Conservation (phyloP, 2,113 vertebrate genomes). For the Eira barbara region DNA sequence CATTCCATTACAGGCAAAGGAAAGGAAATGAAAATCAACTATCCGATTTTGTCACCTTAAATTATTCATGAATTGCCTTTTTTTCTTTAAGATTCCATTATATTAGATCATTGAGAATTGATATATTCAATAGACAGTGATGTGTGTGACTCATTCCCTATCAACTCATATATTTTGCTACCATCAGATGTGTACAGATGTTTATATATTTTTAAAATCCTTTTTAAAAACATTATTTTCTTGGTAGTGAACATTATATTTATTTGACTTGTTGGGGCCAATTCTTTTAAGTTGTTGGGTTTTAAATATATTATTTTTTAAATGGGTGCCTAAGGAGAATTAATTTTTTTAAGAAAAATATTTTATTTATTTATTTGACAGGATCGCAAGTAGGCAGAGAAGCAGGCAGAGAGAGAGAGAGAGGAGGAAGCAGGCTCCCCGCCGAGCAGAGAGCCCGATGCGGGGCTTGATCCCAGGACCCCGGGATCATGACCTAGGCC, state of each 20-base stretch:
- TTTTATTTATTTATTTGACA: background rate
- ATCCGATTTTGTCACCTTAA: background rate
- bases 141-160: background rate
- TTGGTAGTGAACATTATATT: background rate
- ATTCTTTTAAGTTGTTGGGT: background rate
- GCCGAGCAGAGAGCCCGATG: too few species aligned
- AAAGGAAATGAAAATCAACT: background rate
- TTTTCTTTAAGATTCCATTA: background rate
- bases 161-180: background rate
- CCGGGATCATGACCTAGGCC: too few species aligned
- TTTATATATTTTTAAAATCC: background rate
- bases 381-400: too few species aligned
- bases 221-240: background rate
- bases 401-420: too few species aligned
- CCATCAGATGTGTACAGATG: background rate
- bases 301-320: background rate
- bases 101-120: background rate
- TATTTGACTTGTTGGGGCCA: slow-evolving; percentile 16
- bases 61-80: background rate
- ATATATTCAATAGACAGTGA: background rate
- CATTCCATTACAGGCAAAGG: background rate
- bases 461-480: too few species aligned
- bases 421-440: too few species aligned
- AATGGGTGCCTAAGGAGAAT: background rate
- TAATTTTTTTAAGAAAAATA: background rate